Conservation (phyloP, 1,140 invertebrate species). For the Euwallacea similis region DNA sequence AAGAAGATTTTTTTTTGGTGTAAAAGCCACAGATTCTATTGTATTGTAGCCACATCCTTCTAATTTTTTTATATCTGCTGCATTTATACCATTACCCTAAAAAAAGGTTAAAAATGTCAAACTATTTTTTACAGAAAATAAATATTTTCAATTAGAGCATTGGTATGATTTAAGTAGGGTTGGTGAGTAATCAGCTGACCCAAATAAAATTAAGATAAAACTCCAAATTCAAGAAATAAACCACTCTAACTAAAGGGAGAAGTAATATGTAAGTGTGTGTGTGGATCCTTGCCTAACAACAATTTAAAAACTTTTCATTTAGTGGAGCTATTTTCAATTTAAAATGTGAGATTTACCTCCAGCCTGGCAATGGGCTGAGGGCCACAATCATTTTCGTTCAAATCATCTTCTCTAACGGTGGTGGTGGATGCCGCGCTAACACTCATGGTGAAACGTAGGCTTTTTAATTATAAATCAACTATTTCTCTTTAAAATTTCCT, state of each 20-base stretch:
- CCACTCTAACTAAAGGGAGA: too few species aligned
- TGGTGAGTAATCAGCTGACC: too few species aligned
- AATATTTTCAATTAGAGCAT: too few species aligned
- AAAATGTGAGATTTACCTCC: constrained; percentile 56
- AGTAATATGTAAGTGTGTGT: too few species aligned
- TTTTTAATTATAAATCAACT: too few species aligned
- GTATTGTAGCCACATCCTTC: constrained; percentile 92
- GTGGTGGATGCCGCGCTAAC: constrained; percentile 52
- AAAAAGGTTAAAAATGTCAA: constrained; percentile 18
- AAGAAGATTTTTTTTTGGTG: constrained; percentile 88
- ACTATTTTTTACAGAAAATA: too few species aligned
- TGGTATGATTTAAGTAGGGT: too few species aligned
- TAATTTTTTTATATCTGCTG: constrained; percentile 91
- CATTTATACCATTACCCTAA: constrained; percentile 83
- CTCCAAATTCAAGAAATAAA: too few species aligned
- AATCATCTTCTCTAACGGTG: constrained; percentile 57
- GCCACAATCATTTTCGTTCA: constrained; percentile 64
- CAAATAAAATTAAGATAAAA: too few species aligned
- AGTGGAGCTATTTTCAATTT: background rate
- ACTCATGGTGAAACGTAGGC: background rate
- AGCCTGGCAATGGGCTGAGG: constrained; percentile 63
- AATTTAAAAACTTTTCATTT: background rate
- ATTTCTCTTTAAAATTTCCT: too few species aligned
- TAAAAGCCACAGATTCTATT: constrained; percentile 93
- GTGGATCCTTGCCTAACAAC: background rate